Evolutionary conservation across 1,140 invertebrate genomes (phyloP), one percentile per base, ranked within the genome.

Genomic region (Catajapyx aquilonaris): DNA sequence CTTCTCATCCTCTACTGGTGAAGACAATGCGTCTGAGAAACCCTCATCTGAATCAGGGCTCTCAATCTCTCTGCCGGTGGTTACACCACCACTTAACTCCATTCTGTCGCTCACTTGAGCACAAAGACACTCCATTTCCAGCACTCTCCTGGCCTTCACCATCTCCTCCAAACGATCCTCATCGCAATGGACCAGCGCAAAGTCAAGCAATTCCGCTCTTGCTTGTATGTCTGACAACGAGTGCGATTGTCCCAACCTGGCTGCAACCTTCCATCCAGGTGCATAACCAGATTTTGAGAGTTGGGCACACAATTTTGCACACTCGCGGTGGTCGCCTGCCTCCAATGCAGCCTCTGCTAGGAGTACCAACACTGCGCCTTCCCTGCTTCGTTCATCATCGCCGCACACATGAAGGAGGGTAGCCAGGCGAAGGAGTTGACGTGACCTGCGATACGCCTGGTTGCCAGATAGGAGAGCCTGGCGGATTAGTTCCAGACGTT

Each of bases 351-450:
- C 62, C 37, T 62, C 54, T 4, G 66, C 69, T 20, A 69, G 52
- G 23, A 73, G 52, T 39, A 64, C 50, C n/a, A 71, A 51, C n/a
- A 75, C 59, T 43, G 61, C 57, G 7, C 68, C 68, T 49, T 75
- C 66, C 31, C 60, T 54, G 5, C 53, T 46, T 22, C 51, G 46
- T 16, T 41, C 40, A 36, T 60, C 59, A 21, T 58, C 52, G 10
- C 49, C 53, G 35, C 61, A 56, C 7, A 75, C 61, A 40, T 61
- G 49, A 23, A 76, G 50, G 39, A 68, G 60, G 40, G 63, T 52
- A 7, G 64, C 65, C 20, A 76, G 47, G 38, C 61, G 62, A 13
- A 74, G 45, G 17, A 75, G 49, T 52, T 68, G 57, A 39, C 68
- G 59, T 35, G 57, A 54, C 44, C 62, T 62, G 47, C 62, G 65